Conservation (phyloP, 2,113 vertebrate species). For the Phalacrocorax carbo region DNA sequence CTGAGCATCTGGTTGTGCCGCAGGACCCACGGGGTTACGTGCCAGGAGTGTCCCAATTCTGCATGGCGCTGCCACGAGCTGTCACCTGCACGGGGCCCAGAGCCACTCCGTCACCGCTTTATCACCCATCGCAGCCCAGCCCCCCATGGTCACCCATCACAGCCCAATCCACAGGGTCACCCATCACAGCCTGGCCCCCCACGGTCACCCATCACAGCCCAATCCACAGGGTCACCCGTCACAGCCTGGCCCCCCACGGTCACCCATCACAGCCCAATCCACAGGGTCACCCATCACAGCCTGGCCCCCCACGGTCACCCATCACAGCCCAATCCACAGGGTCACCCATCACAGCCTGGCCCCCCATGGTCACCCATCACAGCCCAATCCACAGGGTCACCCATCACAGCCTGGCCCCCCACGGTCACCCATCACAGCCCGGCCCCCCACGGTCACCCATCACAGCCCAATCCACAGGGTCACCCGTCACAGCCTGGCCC, state of each 20-base stretch:
- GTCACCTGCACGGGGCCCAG: neutral
- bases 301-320: neutral
- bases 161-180: too few species aligned
- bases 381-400: too few species aligned
- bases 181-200: too few species aligned
- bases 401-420: too few species aligned
- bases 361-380: neutral
- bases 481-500: too few species aligned
- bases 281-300: neutral
- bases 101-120: neutral
- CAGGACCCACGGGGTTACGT: constrained; percentile 11
- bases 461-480: too few species aligned
- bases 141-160: neutral
- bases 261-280: neutral
- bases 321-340: too few species aligned
- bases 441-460: neutral
- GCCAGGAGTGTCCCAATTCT: neutral
- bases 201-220: neutral
- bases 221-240: too few species aligned
- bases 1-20: neutral
- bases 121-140: neutral
- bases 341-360: neutral
- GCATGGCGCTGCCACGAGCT: neutral
- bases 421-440: neutral
- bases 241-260: too few species aligned